Base-by-base conservation (phyloP, 2,888 invertebrate genomes). In the Drosophila anomalata region DNA sequence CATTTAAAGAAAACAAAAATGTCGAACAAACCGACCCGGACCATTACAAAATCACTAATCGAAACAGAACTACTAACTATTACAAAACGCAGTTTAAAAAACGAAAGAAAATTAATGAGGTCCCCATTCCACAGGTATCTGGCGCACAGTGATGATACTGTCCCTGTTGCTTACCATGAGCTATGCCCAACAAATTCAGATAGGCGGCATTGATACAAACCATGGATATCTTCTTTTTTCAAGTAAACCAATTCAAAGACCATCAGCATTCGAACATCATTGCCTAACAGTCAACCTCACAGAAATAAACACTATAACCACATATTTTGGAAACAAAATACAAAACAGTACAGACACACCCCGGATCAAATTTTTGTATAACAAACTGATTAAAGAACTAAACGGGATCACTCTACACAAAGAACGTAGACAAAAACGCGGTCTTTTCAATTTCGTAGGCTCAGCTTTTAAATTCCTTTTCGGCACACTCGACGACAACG, bases 281-380 rank as follows among this genome's bases (percentile, higher is more conserved):
- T 39, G 7, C 39, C 39, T 39, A 39, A 39, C n/a, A 39, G 14
- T 39, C 12, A 39, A 39, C 12, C 12, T 39, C 11, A 39, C 39
- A n/a, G 39, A 39, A 14, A 39, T 39, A 7, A 39, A 39, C 14
- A 14, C 39, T 39, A n/a, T 39, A 14, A 39, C 39, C 14, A 14
- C 14, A n/a, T 39, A 39, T 39, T 39, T 39, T 39, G 39, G 39
- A 11, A 39, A 39, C n/a, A n/a, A 39, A 39, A 39, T 39, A 39
- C 39, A n/a, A 39, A 14, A 14, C 14, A 14, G 14, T 14, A 14
- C 14, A 14, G 14, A 14, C 14, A 14, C 14, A 36, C 36, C 36
- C 36, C 36, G n/a, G 5, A 36, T n/a, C 4, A 39, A 39, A 39
- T 39, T n/a, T 14, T 14, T 39, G 39, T 39, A 14, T 14, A 39